phyloP scores from a whole-genome alignment of 1,140 invertebrate genomes.

The Panonychus citri region DNA sequence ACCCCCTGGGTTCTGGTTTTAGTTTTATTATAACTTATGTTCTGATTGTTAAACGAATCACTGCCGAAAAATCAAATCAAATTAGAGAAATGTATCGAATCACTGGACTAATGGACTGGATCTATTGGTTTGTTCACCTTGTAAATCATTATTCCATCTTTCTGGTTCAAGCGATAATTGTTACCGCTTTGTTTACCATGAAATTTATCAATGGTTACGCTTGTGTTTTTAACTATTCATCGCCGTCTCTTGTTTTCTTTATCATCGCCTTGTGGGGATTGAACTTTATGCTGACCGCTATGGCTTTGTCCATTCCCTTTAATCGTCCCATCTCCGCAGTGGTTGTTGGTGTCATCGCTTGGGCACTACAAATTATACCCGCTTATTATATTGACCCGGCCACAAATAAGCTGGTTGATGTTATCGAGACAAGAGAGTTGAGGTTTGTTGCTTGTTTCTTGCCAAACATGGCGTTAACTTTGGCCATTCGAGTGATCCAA shows the following conservation, averaged over 20 bases:
- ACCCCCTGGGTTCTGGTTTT: no score
- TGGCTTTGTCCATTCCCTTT: not conserved
- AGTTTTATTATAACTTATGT: no score
- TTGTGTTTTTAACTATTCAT: no score
- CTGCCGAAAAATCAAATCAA: not conserved
- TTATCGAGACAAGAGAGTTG: no score
- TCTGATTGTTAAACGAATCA: no score
- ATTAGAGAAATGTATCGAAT: conserved; percentile 6
- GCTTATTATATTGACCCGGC: no score
- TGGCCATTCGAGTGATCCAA: not conserved
- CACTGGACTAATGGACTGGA: conserved; percentile 8
- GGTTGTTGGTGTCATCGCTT: not conserved
- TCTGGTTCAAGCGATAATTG: not conserved
- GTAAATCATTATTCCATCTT: conserved; percentile 2
- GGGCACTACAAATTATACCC: no score
- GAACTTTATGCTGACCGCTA: no score
- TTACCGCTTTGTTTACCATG: not conserved
- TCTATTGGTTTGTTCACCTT: conserved; percentile 5
- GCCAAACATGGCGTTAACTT: not conserved
- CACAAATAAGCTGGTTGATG: no score
- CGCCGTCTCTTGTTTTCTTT: no score
- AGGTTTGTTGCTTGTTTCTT: not conserved
- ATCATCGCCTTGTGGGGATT: no score
- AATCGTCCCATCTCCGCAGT: not conserved
- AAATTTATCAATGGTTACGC: no score